A percentile compares a stretch with the other conserved stretches of the same genome.
phyloP scores from a whole-genome alignment of 92 coral and sea anemone genomes.

The Palythoa caribaeorum region DNA sequence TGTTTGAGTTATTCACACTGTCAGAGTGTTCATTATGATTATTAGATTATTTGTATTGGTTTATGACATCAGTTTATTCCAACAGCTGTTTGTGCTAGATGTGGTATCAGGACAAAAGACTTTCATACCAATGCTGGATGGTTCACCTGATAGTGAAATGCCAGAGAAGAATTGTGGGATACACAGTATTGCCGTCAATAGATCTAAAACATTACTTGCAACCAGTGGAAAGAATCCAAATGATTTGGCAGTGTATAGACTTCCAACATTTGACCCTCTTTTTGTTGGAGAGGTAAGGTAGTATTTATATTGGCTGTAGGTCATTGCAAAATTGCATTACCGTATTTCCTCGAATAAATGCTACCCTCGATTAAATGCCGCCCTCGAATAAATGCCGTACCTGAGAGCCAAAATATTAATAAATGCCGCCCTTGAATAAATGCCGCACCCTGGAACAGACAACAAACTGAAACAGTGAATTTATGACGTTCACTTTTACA shows the following conservation, averaged over 20 bases:
- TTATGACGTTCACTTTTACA: too few relatives aligned
- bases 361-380: too few relatives aligned
- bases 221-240: conserved; percentile 97
- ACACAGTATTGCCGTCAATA: conserved; percentile 83
- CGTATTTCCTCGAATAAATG: too few relatives aligned
- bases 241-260: conserved; percentile 85
- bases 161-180: conserved; percentile 89
- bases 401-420: too few relatives aligned
- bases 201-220: conserved; percentile 75
- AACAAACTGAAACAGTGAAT: too few relatives aligned
- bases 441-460: too few relatives aligned
- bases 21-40: too few relatives aligned
- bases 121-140: conserved; percentile 79
- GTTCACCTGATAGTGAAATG: conserved; percentile 67
- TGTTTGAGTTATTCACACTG: too few relatives aligned
- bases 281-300: conserved; percentile 90
- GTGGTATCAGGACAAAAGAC: conserved; percentile 70
- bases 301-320: too few relatives aligned
- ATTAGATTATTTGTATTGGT: neutral
- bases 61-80: neutral
- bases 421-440: too few relatives aligned
- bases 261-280: conserved; percentile 93
- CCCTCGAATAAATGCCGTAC: too few relatives aligned
- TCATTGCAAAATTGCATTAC: too few relatives aligned
- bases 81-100: conserved; percentile 83